Base-by-base conservation (phyloP, 92 coral and sea anemone species). In the Chrysogorgia sp. region DNA sequence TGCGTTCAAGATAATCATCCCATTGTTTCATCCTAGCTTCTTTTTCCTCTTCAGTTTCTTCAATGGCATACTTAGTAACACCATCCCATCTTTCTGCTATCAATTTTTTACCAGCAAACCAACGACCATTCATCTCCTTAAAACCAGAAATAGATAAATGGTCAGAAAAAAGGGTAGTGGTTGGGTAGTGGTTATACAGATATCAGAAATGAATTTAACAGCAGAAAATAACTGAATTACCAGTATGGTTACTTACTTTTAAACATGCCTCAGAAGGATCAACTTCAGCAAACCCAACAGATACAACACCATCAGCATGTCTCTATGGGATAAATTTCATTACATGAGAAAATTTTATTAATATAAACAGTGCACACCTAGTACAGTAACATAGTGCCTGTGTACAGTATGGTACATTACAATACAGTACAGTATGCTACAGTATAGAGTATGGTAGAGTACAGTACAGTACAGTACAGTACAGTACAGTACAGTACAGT, bases 121-220 rank as follows among this genome's bases (percentile, higher is more conserved):
- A 94, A 2, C 98, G 97, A 31, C 98, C 98, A 81, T 94, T 87
- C 91, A 94, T 91, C 22, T 84, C 92, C 98, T 94, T 33, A 7
- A 67, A 41, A 31, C 32, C 70, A 63, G 29, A 17, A 83, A n/a
- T n/a, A n/a, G n/a, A n/a, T n/a, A n/a, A n/a, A n/a, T n/a, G n/a
- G n/a, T n/a, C n/a, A n/a, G n/a, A 48, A 59, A 22, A 28, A 59
- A 59, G 63, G 40, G 0, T 13, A 3, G 35, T 22, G 12, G 31
- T 7, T 26, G 43, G 13, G 34, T 37, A 68, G n/a, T 43, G 41
- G n/a, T 64, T 33, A 45, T 5, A 23, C 49, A 19, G 25, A 34
- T 4, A 32, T 10, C 22, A 34, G 19, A 10, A 22, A 53, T 48
- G 17, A 72, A 57, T 0, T 10, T 14, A 1, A 40, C 19, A 78